These are phyloP conservation scores for Dorcus hopei DNA, from an alignment of 2,888 invertebrate genomes.

Conservation along the genomic window DNA sequence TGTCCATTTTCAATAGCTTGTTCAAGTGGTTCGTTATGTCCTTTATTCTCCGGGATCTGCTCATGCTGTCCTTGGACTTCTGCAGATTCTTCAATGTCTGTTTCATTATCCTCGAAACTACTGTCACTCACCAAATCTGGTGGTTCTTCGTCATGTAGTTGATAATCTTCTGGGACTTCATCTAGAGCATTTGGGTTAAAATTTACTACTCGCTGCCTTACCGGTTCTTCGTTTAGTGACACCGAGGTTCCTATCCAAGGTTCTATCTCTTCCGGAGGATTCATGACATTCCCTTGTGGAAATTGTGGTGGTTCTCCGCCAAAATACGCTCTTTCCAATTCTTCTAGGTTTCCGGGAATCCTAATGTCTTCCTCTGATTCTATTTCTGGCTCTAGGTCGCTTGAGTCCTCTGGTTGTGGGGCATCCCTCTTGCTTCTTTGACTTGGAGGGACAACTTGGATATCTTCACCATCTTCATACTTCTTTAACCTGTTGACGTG, in stretches of 20 bases:
- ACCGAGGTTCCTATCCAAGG: neutral
- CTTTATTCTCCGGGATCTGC: no score
- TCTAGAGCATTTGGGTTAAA: neutral
- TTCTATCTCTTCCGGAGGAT: neutral
- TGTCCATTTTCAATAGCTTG: no score
- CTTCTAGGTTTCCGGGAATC: no score
- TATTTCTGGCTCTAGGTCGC: neutral
- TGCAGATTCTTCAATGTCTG: neutral
- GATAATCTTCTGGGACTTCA: neutral
- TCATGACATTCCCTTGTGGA: no score
- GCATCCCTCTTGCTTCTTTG: no score
- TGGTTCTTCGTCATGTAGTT: neutral
- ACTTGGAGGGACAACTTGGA: no score
- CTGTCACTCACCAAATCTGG: neutral
- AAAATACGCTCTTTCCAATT: neutral
- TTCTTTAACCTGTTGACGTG: neutral
- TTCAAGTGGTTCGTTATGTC: no score
- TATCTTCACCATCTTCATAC: neutral
- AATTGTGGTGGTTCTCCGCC: no score
- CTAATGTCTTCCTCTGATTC: no score
- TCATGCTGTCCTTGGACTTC: neutral
- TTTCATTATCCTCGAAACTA: neutral
- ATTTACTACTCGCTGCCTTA: no score
- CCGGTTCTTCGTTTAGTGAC: no score
- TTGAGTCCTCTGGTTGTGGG: no score